Base-by-base conservation (phyloP, 2,888 invertebrate genomes). In the Sceliomorpha sp. region DNA sequence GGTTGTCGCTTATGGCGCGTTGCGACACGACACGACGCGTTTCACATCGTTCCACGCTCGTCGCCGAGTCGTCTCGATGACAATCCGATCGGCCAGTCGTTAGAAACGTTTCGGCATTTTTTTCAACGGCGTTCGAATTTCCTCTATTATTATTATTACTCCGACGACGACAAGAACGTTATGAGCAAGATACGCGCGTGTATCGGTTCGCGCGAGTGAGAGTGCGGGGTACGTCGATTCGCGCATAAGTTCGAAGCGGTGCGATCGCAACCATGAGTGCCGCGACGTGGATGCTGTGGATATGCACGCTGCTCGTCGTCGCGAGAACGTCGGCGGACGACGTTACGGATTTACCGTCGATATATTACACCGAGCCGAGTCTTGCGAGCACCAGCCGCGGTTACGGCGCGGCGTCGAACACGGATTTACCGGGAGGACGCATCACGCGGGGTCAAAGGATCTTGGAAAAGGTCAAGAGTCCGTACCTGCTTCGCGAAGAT, bases 401-500 rank as follows among this genome's bases (percentile, higher is more conserved):
- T n/a, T n/a, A n/a, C n/a, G n/a, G 64, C 24, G 73, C 71, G 0
- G 75, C 74, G 1, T 44, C 74, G 50, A 77, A 69, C 1, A 91
- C 91, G n/a, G 93, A 93, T 82, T 86, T 93, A 79, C 88, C 91
- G 14, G 93, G 93, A 7, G 94, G 94, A 7, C 90, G 90, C 8
- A 88, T 94, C 42, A 89, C 90, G 10, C 90, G 91, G 14, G 92
- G 92, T 13, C 90, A 90, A 60, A 89, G 91, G 29, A 83, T 91
- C 51, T 82, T 91, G 68, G 90, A 90, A 51, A 91, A 90, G 76
- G 84, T 84, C 34, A 90, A 90, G 77, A 95, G 94, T 81, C 96
- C 96, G 14, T 96, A 94, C 84, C 89, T 94, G 78, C 90, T 95
- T 14, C 90, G 94, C 69, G 94, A 95, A 83, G 96, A 97, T 89